phyloP scores from a whole-genome alignment of 2,797 vertebrate genomes.

The Gymnoscopelus microlampas region DNA sequence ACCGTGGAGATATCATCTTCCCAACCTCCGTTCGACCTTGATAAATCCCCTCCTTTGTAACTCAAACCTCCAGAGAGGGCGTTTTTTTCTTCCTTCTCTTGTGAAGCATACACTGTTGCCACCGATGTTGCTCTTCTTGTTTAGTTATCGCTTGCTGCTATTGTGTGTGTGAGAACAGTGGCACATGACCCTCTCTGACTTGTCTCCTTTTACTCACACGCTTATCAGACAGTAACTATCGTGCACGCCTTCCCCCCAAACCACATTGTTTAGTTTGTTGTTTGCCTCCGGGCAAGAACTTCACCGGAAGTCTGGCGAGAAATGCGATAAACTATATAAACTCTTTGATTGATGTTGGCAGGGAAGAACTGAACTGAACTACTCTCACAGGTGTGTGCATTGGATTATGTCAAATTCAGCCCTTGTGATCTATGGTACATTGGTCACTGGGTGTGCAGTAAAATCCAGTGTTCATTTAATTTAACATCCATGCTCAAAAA shows the following conservation, averaged over 20 bases:
- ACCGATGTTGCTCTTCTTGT: conserved; percentile 60
- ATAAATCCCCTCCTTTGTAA: conserved; percentile 65
- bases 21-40: conserved; percentile 68
- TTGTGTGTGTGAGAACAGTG: conserved; percentile 29
- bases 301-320: conserved; percentile 25
- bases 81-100: conserved; percentile 47
- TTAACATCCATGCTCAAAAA: too few species aligned
- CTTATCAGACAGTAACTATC: neutral
- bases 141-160: conserved; percentile 23
- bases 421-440: too few species aligned
- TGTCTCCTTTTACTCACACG: conserved; percentile 11
- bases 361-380: neutral
- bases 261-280: conserved; percentile 20
- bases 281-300: conserved; percentile 30
- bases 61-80: conserved; percentile 61
- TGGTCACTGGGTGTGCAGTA: too few species aligned
- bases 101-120: conserved; percentile 41
- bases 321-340: conserved; percentile 33
- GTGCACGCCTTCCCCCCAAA: conserved; percentile 1
- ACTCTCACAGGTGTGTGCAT: too few species aligned
- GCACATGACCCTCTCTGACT: neutral
- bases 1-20: conserved; percentile 63
- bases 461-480: too few species aligned
- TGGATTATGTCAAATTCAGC: too few species aligned
- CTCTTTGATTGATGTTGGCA: conserved; percentile 24